Conservation (phyloP, 2,888 invertebrate species). For the Ctena decussata region DNA sequence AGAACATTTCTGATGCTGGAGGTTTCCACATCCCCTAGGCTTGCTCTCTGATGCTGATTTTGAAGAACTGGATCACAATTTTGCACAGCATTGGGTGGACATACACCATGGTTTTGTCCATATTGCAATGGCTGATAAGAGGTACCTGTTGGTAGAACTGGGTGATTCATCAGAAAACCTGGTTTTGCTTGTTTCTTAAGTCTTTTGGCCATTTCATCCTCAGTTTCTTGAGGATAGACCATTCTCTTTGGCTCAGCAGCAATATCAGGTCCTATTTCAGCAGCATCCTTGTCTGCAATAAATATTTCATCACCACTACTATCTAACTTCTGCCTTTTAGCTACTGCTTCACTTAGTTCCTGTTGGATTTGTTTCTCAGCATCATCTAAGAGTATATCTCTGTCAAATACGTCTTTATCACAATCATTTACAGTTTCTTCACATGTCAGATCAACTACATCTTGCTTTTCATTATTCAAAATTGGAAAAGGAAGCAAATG, state of each 20-base stretch:
- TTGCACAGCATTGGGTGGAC: not conserved
- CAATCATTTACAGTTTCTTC: not conserved
- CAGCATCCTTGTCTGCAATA: not conserved
- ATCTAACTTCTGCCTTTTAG: conserved; percentile 52
- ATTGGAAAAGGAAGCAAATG: no score
- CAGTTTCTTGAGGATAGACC: not conserved
- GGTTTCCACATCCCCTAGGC: not conserved
- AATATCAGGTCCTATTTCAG: not conserved
- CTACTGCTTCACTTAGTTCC: conserved; percentile 65
- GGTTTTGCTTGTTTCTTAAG: not conserved
- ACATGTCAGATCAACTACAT: conserved; percentile 47
- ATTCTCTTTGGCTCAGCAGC: not conserved
- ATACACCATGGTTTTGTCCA: not conserved
- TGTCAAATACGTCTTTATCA: not conserved
- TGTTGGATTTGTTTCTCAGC: conserved; percentile 62
- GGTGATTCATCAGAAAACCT: not conserved
- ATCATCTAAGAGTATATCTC: not conserved
- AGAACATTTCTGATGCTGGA: not conserved
- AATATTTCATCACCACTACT: not conserved
- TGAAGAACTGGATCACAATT: not conserved
- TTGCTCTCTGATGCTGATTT: not conserved
- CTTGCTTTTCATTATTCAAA: not conserved
- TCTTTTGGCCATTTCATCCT: not conserved
- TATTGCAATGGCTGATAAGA: not conserved
- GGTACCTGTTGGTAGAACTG: not conserved